Evolutionary conservation across 2,888 invertebrate genomes (phyloP), one percentile per base, ranked within the genome.

Genomic region (Yponomeuta evonymella): DNA sequence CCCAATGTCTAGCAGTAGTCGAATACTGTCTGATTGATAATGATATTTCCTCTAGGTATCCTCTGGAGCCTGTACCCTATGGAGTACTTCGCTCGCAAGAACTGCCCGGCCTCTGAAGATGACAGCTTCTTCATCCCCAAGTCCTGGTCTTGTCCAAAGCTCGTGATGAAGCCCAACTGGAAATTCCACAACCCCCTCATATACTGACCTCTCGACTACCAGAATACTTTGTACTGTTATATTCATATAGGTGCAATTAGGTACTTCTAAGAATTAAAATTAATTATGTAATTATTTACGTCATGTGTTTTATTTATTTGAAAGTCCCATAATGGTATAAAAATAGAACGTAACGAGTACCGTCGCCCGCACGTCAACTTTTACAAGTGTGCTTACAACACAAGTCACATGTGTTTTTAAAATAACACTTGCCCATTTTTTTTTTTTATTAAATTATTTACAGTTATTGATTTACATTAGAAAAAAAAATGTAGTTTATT

Each of bases 81-180:
- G 94, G 99, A 99, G 87, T 96, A 94, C 90, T 97, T 95, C 82
- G 97, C 97, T 0, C 93, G 97, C 67, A 85, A 89, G 71, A 97
- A 97, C 84, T 96, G 96, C 79, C 95, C 95, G 0, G 89, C 90
- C 5, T 83, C 88, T 2, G 84, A 84, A 70, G 79, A 77, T 71
- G 91, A 91, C 75, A 90, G 88, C 73, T 92, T 83, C 76, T 92
- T 91, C 75, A 77, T 89, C 71, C 92, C 92, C 2, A 91, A 91
- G 72, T 92, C 92, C 1, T 92, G 92, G 92, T 84, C 89, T 9
- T 92, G 92, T 71, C 90, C 91, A 0, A 81, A 87, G 78, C 79
- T 90, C 11, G 82, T 87, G n/a, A 76, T 90, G 2, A 90, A 91
- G 74, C 86, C 90, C 0, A 82, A 89, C 74, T 92, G 92, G 92